Conservation (phyloP, 2,888 invertebrate species). For the Invenusta paracnida region DNA sequence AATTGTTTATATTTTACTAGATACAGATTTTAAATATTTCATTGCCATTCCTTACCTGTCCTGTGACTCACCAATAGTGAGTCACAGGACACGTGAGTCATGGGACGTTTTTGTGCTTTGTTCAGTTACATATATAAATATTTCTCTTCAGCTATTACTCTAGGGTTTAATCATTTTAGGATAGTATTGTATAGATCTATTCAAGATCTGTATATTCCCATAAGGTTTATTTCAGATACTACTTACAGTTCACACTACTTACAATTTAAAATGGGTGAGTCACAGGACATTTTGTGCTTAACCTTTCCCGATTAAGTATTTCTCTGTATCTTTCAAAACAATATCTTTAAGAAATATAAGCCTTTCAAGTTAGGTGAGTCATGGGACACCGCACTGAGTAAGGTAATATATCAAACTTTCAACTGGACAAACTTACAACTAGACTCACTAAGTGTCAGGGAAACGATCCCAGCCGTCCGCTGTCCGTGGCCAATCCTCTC, state of each 20-base stretch:
- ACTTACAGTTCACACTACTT: background rate
- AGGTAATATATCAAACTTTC: conserved; percentile 18
- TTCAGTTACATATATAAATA: background rate
- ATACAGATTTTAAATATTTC: background rate
- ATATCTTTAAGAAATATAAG: background rate
- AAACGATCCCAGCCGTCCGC: no score
- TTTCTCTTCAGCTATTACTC: background rate
- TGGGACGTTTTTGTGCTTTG: background rate
- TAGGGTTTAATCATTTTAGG: background rate
- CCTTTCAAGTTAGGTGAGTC: conserved; percentile 2
- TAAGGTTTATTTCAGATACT: background rate
- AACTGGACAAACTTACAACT: conserved; percentile 6
- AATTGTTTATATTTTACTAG: background rate
- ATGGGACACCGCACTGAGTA: background rate
- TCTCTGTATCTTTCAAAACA: background rate
- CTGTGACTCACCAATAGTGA: background rate
- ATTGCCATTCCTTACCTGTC: background rate
- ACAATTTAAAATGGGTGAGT: background rate
- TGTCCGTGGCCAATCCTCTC: no score
- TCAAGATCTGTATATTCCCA: background rate
- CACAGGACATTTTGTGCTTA: background rate
- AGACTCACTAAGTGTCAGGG: no score
- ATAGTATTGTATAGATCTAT: background rate
- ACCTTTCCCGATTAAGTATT: background rate
- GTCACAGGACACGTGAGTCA: no score